phyloP scores from a whole-genome alignment of 2,797 vertebrate species.

The Ciconia nigra region DNA sequence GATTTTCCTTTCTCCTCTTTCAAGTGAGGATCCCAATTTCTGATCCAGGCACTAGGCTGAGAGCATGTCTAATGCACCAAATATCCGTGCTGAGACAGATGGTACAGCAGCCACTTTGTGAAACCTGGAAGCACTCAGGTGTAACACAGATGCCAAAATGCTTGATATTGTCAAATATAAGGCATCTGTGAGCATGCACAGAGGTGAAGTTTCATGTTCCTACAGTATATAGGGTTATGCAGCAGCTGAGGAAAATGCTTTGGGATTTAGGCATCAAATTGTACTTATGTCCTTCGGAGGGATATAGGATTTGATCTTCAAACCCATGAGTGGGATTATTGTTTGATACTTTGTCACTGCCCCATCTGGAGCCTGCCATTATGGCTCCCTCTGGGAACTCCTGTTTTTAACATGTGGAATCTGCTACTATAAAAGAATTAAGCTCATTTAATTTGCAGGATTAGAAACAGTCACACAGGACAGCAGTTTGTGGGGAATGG shows the following conservation, averaged over 20 bases:
- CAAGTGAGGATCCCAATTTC: background rate
- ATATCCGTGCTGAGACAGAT: background rate
- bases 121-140: constrained; percentile 48
- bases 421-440: background rate
- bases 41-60: background rate
- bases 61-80: background rate
- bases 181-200: constrained; percentile 4
- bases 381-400: background rate
- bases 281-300: background rate
- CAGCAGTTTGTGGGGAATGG: background rate
- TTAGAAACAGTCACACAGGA: constrained; percentile 8
- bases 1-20: background rate
- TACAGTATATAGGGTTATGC: background rate
- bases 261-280: constrained; percentile 15
- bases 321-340: background rate
- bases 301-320: constrained; percentile 31
- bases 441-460: constrained; percentile 31
- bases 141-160: constrained; percentile 39
- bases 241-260: constrained; percentile 24
- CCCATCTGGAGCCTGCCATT: constrained; percentile 44
- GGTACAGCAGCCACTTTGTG: constrained; percentile 9
- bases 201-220: constrained; percentile 19
- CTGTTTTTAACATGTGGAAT: background rate
- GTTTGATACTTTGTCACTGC: constrained; percentile 12
- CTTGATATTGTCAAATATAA: background rate